These are phyloP conservation scores for Myrmecobius fasciatus DNA, from an alignment of 2,113 vertebrate species.

Conservation along the genomic window DNA sequence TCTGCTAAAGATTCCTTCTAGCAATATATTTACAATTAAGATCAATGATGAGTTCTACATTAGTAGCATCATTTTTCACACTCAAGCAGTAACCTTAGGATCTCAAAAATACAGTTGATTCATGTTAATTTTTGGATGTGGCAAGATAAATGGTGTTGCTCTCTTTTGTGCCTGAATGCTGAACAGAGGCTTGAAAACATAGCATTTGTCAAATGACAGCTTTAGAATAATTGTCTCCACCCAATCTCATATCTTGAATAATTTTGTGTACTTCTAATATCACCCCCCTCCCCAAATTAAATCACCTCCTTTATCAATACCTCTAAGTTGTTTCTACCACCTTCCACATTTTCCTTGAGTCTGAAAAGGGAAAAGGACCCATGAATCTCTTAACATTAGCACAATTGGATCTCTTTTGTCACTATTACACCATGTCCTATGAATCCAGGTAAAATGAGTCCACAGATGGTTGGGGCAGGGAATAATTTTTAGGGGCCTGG, in stretches of 20 bases:
- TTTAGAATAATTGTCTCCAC: neutral
- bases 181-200: neutral
- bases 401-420: neutral
- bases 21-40: neutral
- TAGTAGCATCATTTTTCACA: neutral
- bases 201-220: neutral
- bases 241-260: neutral
- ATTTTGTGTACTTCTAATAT: neutral
- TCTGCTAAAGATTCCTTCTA: neutral
- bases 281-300: neutral
- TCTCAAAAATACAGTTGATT: neutral
- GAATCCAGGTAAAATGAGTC: too few relatives aligned
- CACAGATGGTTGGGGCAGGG: too few relatives aligned
- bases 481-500: too few relatives aligned
- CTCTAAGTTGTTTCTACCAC: neutral
- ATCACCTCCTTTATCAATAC: neutral
- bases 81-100: neutral
- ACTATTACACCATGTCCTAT: neutral
- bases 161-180: neutral
- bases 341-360: neutral
- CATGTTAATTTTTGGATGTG: neutral
- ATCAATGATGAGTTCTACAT: neutral
- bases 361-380: neutral
- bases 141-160: neutral
- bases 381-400: neutral